These are phyloP conservation scores for Arvicanthis niloticus DNA, from an alignment of 2,113 vertebrate genomes.

Conservation along the genomic window DNA sequence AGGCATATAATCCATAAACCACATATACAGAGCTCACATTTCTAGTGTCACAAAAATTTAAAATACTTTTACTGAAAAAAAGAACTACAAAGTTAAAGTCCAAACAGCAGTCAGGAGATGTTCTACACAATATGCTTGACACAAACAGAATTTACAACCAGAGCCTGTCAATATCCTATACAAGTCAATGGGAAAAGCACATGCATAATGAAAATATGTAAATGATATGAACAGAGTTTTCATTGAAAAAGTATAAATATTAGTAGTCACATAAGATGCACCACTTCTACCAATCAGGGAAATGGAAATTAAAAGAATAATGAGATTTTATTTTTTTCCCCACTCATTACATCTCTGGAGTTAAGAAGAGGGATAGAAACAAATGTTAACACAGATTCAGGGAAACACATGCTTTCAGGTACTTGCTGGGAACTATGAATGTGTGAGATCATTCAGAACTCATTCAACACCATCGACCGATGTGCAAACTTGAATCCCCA, in stretches of 20 bases:
- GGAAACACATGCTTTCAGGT: background rate
- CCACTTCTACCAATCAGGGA: background rate
- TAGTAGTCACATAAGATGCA: slow-evolving; percentile 9
- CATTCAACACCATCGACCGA: fast-evolving
- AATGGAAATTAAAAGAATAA: slow-evolving; percentile 52
- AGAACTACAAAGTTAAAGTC: slow-evolving; percentile 46
- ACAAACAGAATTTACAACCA: slow-evolving; percentile 37
- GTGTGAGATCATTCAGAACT: background rate
- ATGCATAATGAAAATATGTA: slow-evolving; percentile 7
- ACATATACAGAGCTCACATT: slow-evolving; percentile 19
- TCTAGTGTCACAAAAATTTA: slow-evolving; percentile 68
- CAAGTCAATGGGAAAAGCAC: slow-evolving; percentile 49
- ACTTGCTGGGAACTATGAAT: background rate
- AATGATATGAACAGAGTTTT: slow-evolving; percentile 16
- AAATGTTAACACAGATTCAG: background rate
- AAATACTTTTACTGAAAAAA: slow-evolving; percentile 66
- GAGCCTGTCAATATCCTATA: slow-evolving; percentile 25
- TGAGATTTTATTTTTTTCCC: slow-evolving; percentile 13
- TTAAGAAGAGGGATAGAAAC: slow-evolving; percentile 15
- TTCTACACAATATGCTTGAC: background rate
- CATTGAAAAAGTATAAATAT: slow-evolving; percentile 46
- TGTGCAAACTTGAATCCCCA: background rate
- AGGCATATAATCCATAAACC: slow-evolving; percentile 46
- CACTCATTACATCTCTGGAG: background rate
- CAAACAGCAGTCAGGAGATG: slow-evolving; percentile 52